Percentiles rank a stretch among this genome's conserved stretches.
Conservation (phyloP, 1,140 invertebrate genomes). For the Arctopsyche grandis region DNA sequence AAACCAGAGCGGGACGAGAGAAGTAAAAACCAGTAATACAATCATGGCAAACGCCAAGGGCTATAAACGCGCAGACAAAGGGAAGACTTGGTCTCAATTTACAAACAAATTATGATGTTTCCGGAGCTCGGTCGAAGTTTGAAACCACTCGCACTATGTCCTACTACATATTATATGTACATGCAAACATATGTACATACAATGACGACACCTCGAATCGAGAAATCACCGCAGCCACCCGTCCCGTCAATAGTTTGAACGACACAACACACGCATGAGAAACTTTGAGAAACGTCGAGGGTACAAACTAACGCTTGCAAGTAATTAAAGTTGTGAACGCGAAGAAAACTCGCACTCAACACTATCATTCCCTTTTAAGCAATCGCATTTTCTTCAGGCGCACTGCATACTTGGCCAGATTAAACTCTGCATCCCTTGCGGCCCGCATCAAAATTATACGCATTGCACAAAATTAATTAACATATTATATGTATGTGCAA, state of each 20-base stretch:
- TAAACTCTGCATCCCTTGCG: background rate
- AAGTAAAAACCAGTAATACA: too few relatives aligned
- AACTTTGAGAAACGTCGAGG: background rate
- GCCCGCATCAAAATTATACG: too few relatives aligned
- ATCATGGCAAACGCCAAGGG: background rate
- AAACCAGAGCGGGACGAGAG: too few relatives aligned
- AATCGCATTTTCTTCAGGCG: background rate
- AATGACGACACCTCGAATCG: too few relatives aligned
- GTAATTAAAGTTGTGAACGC: constrained; percentile 6
- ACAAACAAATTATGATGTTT: constrained; percentile 19
- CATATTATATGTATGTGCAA: too few relatives aligned
- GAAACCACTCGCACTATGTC: background rate
- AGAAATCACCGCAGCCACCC: too few relatives aligned
- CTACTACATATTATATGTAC: too few relatives aligned
- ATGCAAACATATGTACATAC: too few relatives aligned
- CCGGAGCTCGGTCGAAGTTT: background rate
- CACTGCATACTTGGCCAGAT: constrained; percentile 16
- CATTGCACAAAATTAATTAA: too few relatives aligned
- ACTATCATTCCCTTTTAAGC: background rate
- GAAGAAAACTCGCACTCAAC: background rate
- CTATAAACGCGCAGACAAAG: background rate
- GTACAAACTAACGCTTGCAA: background rate
- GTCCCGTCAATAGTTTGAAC: background rate
- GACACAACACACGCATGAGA: background rate
- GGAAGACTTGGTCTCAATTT: background rate